A percentile compares a stretch with the other conserved stretches of the same genome.
Conservation (phyloP, 2,797 vertebrate species). For the Chromis chromis region DNA sequence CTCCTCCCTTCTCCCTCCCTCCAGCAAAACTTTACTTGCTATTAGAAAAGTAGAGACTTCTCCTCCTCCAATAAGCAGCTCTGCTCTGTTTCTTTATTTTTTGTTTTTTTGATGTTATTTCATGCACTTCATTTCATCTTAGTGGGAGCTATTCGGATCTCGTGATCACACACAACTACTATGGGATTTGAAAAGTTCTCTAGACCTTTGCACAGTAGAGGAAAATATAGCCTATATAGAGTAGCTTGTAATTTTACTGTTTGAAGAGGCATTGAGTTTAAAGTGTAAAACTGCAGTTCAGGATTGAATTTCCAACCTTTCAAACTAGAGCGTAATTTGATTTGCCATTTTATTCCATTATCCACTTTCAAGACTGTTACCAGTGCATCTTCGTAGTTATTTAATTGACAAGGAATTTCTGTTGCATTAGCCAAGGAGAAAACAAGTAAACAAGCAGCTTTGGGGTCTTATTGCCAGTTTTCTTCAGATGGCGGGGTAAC, state of each 20-base stretch:
- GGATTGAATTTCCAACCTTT: not conserved
- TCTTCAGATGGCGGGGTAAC: not conserved
- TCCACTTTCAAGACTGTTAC: constrained; percentile 14
- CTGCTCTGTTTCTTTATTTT: not conserved
- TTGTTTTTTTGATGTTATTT: constrained; percentile 2
- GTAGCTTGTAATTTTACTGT: not conserved
- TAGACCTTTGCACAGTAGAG: not conserved
- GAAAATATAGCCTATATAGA: not conserved
- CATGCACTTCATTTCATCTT: not conserved
- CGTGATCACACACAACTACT: too few species aligned
- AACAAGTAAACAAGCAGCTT: not conserved
- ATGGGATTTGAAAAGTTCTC: not conserved
- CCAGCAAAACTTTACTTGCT: constrained; percentile 4
- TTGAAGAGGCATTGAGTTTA: not conserved
- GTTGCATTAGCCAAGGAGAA: not conserved
- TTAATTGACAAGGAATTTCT: constrained; percentile 16
- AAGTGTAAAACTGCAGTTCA: not conserved
- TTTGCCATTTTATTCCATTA: constrained; percentile 37
- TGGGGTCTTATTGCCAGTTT: not conserved
- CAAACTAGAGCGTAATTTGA: constrained; percentile 9
- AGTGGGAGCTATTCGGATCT: too few species aligned
- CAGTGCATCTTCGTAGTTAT: not conserved
- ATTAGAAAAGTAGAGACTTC: not conserved
- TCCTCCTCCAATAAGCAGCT: not conserved
- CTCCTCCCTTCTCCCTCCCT: constrained; percentile 15